Percentiles rank a stretch among this genome's conserved stretches.
These are phyloP conservation scores for Progne subis DNA, from an alignment of 2,113 vertebrate species.

Conservation along the genomic window DNA sequence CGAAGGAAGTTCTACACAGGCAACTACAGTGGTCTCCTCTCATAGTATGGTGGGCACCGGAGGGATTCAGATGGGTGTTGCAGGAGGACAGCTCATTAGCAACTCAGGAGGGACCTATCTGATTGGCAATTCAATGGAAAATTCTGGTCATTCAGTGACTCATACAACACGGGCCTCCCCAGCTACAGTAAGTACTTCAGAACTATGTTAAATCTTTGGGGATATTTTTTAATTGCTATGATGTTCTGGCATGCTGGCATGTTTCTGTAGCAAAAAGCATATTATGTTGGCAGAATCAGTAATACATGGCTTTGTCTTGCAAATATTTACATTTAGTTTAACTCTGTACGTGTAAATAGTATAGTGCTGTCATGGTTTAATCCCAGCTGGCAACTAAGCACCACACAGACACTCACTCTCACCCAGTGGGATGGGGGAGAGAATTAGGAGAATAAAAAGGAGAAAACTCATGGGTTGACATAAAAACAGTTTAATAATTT, in stretches of 20 bases:
- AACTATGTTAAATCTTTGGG: constrained; percentile 4
- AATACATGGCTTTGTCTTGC: not conserved
- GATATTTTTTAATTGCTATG: constrained; percentile 1
- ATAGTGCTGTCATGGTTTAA: not conserved
- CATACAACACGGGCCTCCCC: constrained; percentile 79
- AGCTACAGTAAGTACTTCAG: constrained; percentile 77
- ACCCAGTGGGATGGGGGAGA: not conserved
- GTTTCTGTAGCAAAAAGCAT: not conserved
- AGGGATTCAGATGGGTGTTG: constrained; percentile 80
- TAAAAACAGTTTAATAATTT: not conserved
- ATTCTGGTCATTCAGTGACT: constrained; percentile 79
- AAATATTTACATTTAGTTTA: constrained; percentile 10
- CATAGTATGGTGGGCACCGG: constrained; percentile 82
- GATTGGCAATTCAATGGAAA: constrained; percentile 81
- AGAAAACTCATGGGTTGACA: not conserved
- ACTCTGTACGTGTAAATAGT: not conserved
- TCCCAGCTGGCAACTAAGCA: not conserved
- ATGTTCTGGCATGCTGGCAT: not conserved
- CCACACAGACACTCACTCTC: not conserved
- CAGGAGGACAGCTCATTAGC: constrained; percentile 81
- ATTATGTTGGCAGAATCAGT: not conserved
- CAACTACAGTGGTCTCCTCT: constrained; percentile 80
- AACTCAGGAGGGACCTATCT: constrained; percentile 81
- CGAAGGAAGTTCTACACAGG: constrained; percentile 80
- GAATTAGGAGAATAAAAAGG: not conserved